Percentiles rank a stretch among this genome's conserved stretches.
phyloP scores from a whole-genome alignment of 2,113 vertebrate species.

The Zosterops japonicus region DNA sequence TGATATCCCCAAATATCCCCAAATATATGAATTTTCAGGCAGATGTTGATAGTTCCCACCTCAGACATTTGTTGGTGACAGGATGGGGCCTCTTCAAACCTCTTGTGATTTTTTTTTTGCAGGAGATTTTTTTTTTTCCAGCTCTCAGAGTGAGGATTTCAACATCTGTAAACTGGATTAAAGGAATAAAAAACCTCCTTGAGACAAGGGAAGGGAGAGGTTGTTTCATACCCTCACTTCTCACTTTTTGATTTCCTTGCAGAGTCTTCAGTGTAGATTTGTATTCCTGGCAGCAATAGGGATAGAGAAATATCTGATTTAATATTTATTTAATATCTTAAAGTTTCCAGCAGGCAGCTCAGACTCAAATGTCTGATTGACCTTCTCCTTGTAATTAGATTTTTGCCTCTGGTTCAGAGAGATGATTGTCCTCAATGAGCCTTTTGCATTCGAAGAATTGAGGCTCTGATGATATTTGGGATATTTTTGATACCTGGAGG shows the following conservation, averaged over 20 bases:
- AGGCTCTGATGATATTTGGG: neutral
- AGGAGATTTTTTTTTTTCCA: neutral
- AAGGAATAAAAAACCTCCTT: neutral
- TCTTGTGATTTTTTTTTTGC: neutral
- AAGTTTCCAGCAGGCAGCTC: neutral
- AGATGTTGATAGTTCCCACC: neutral
- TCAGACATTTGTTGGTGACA: neutral
- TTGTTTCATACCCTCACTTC: neutral
- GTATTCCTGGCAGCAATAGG: neutral
- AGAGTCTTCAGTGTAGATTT: rapidly evolving
- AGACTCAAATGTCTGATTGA: neutral
- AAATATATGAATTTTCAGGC: neutral
- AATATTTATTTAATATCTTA: neutral
- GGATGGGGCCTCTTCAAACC: neutral
- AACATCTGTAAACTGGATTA: neutral
- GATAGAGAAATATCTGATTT: neutral
- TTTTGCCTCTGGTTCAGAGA: neutral
- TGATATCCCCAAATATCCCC: neutral
- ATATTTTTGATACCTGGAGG: neutral
- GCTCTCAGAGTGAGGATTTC: too few species aligned
- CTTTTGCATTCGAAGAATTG: neutral
- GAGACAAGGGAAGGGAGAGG: neutral
- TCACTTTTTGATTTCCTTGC: neutral
- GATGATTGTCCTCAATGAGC: neutral
- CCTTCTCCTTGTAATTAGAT: neutral